Conservation (phyloP, 2,888 invertebrate genomes). For the Stenurella melanura region DNA sequence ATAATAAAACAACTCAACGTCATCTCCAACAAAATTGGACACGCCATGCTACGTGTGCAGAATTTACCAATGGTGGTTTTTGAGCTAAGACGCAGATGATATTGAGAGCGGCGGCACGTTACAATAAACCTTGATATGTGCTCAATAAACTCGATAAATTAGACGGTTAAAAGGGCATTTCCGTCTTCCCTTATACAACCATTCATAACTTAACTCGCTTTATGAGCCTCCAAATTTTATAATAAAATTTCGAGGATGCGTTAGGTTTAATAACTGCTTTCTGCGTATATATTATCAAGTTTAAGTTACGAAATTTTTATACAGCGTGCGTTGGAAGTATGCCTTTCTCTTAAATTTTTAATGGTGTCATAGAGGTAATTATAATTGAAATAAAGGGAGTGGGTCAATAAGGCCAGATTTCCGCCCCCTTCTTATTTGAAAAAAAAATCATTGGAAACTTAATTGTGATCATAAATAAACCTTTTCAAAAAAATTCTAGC, state of each 20-base stretch:
- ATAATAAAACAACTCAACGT: conserved; percentile 67
- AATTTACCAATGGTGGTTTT: conserved; percentile 59
- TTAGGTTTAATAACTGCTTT: not conserved
- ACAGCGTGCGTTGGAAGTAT: no score
- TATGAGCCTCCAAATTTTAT: not conserved
- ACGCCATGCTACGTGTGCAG: conserved; percentile 70
- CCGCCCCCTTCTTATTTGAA: no score
- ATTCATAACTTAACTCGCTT: not conserved
- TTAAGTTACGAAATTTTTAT: no score
- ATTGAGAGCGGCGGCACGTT: conserved; percentile 61
- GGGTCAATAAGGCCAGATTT: no score
- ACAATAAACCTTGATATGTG: conserved; percentile 66
- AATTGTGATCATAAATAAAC: no score
- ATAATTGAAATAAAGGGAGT: no score
- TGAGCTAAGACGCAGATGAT: conserved; percentile 50
- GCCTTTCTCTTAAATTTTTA: no score
- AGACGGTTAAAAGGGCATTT: conserved; percentile 61
- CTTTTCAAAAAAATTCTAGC: no score
- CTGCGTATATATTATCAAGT: no score
- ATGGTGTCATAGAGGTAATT: no score
- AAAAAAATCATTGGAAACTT: no score
- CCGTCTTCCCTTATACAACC: conserved; percentile 6
- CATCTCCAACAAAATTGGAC: conserved; percentile 67
- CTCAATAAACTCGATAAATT: conserved; percentile 67
- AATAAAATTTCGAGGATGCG: not conserved